phyloP scores from a whole-genome alignment of 2,797 vertebrate genomes.

The Sarcophilus harrisii region DNA sequence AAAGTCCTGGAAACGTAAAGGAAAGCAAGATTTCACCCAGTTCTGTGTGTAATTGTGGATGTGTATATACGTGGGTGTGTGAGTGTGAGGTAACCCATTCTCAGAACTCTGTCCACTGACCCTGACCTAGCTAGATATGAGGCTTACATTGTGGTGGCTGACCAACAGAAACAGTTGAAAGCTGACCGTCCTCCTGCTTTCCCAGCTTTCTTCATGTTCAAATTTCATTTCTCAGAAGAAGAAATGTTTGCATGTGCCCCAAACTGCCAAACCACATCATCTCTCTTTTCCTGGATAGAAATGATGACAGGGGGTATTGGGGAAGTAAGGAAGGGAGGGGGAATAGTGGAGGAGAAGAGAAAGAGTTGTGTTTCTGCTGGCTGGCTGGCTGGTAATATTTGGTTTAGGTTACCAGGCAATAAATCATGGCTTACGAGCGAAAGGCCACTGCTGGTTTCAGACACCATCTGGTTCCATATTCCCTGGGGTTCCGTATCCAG shows the following conservation, averaged over 20 bases:
- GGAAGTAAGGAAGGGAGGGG: background rate
- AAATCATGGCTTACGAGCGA: conserved; percentile 53
- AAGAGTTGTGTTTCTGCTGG: conserved; percentile 42
- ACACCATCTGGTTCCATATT: conserved; percentile 17
- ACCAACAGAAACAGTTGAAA: conserved; percentile 14
- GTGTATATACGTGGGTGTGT: background rate
- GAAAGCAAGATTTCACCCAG: conserved; percentile 19
- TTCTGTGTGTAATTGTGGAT: background rate
- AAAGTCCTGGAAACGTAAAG: conserved; percentile 9
- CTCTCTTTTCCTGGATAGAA: background rate
- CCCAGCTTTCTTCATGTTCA: background rate
- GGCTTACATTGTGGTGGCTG: background rate
- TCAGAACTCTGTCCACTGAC: background rate
- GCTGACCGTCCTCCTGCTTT: background rate
- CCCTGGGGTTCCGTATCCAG: conserved; percentile 17
- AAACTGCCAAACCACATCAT: background rate
- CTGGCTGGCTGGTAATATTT: conserved; percentile 8
- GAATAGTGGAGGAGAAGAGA: background rate
- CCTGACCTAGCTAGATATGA: background rate
- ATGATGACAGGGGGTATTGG: background rate
- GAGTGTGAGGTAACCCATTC: background rate
- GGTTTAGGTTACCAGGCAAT: conserved; percentile 53
- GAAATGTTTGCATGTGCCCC: rapidly evolving
- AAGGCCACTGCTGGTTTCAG: conserved; percentile 43
- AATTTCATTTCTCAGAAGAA: background rate